phyloP scores from a whole-genome alignment of 1,140 invertebrate species.

The Drosophila pseudoobscura region DNA sequence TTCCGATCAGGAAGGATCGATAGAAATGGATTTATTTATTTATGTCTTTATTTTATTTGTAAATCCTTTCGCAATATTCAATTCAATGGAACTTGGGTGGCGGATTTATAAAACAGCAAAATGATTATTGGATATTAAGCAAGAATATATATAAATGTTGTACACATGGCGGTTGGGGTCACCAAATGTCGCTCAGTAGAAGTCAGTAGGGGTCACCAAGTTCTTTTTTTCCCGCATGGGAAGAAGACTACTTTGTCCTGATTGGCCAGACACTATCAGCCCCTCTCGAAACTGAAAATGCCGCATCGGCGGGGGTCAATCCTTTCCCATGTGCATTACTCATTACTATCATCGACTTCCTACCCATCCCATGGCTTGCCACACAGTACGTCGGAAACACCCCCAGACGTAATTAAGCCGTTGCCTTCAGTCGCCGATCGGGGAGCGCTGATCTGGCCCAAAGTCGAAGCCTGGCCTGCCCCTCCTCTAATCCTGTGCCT shows the following conservation, averaged over 20 bases:
- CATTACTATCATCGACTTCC: conserved; percentile 39
- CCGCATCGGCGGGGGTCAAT: not conserved
- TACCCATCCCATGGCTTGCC: conserved; percentile 22
- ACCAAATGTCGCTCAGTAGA: no score
- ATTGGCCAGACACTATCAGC: no score
- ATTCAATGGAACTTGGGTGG: no score
- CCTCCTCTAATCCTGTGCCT: conserved; percentile 12
- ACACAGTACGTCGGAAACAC: conserved; percentile 24
- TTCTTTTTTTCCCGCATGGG: no score
- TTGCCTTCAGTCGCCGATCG: conserved; percentile 47
- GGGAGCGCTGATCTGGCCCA: not conserved
- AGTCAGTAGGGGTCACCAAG: no score
- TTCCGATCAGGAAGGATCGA: not conserved
- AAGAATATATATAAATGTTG: no score
- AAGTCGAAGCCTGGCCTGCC: not conserved
- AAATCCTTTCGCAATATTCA: not conserved
- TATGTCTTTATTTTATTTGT: not conserved
- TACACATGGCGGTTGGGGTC: no score
- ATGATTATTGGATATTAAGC: no score
- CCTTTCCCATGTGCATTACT: conserved; percentile 27
- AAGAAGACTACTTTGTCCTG: no score
- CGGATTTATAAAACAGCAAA: no score
- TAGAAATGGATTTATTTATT: not conserved
- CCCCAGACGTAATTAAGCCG: conserved; percentile 70
- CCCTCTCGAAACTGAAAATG: no score